Percentiles rank a stretch among this genome's conserved stretches.
These are phyloP conservation scores for Epizoanthus illoricatus DNA, from an alignment of 92 coral and sea anemone species.

Conservation along the genomic window DNA sequence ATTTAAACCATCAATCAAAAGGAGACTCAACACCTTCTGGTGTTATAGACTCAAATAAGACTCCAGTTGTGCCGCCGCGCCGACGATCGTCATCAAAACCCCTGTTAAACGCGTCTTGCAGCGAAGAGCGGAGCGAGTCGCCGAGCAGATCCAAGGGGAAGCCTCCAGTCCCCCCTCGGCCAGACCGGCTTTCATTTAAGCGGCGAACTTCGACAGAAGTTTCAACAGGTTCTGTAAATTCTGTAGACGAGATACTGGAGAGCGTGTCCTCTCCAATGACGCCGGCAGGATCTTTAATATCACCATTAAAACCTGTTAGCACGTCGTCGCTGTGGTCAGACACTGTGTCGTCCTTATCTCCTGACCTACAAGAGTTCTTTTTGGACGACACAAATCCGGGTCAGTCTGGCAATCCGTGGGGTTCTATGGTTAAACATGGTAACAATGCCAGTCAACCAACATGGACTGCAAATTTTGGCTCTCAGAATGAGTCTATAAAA, in stretches of 20 bases:
- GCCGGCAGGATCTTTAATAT: slow-evolving; percentile 13
- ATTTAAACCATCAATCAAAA: slow-evolving; percentile 17
- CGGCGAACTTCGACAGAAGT: slow-evolving; percentile 28
- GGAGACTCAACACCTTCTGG: slow-evolving; percentile 23
- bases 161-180: slow-evolving; percentile 37
- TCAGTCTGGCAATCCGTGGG: slow-evolving; percentile 10
- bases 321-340: slow-evolving; percentile 27
- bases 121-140: background rate
- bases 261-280: slow-evolving; percentile 24
- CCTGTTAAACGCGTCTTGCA: slow-evolving; percentile 5
- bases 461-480: slow-evolving; percentile 32
- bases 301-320: slow-evolving; percentile 28
- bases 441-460: background rate
- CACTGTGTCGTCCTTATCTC: slow-evolving; percentile 32
- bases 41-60: slow-evolving; percentile 7
- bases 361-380: slow-evolving; percentile 36
- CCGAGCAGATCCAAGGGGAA: slow-evolving; percentile 5
- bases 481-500: background rate
- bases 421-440: background rate
- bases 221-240: slow-evolving; percentile 31
- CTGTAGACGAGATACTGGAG: slow-evolving; percentile 37
- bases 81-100: slow-evolving; percentile 37
- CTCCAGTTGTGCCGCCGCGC: slow-evolving; percentile 21
- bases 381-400: slow-evolving; percentile 6
- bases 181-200: slow-evolving; percentile 4